These are phyloP conservation scores for Hirtodrosophila trivittata DNA, from an alignment of 2,888 invertebrate genomes.

Conservation along the genomic window DNA sequence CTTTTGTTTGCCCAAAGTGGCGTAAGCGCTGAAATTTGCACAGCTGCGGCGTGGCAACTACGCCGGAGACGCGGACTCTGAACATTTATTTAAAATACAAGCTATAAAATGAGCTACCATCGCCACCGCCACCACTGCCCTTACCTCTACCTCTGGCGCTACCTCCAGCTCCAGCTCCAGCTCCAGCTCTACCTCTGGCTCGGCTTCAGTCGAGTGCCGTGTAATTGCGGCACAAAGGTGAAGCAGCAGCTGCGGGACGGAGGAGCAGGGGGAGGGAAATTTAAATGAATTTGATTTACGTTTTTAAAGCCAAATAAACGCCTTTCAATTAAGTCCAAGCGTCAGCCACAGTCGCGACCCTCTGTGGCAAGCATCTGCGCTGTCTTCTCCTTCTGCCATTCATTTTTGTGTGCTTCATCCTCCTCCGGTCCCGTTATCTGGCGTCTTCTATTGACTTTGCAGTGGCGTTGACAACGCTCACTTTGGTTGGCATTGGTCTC, in stretches of 20 bases:
- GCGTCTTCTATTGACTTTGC: constrained; percentile 69
- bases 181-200: background rate
- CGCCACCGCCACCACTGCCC: background rate
- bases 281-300: constrained; percentile 82
- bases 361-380: constrained; percentile 29
- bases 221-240: constrained; percentile 74
- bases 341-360: constrained; percentile 53
- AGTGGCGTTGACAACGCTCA: constrained; percentile 72
- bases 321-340: constrained; percentile 78
- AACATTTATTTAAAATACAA: constrained; percentile 80
- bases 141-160: background rate
- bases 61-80: constrained; percentile 27
- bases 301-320: constrained; percentile 81
- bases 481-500: constrained; percentile 58
- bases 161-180: background rate
- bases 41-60: constrained; percentile 53
- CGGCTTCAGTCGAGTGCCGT: constrained; percentile 61
- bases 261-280: constrained; percentile 34
- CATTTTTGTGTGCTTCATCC: background rate
- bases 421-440: background rate
- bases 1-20: constrained; percentile 74
- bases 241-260: constrained; percentile 15
- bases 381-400: background rate
- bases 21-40: constrained; percentile 74
- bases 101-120: constrained; percentile 72